Evolutionary conservation across 2,113 vertebrate species (phyloP).

Genomic region (Formicarius rufipectus): DNA sequence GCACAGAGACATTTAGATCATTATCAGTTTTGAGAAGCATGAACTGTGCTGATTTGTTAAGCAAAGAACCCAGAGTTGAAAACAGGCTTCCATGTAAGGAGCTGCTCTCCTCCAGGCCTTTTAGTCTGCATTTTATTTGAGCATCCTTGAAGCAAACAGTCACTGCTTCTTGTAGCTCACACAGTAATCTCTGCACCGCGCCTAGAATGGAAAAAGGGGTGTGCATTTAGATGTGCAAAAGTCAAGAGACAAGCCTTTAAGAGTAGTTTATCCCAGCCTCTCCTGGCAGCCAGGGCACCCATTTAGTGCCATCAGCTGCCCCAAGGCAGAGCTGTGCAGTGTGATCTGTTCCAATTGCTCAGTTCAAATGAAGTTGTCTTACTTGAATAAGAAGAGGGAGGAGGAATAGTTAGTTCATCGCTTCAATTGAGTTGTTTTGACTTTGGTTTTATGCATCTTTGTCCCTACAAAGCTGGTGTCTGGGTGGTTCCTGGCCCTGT

Average conservation of each 20-base stretch:
- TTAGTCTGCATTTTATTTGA: not conserved
- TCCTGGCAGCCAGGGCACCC: not conserved
- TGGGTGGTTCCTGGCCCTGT: not conserved
- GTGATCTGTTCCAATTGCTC: not conserved
- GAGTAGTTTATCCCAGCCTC: not conserved
- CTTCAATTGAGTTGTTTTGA: not conserved
- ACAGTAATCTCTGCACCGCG: not conserved
- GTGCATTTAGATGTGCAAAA: not conserved
- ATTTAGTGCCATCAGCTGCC: not conserved
- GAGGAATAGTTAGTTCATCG: not conserved
- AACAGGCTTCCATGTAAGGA: not conserved
- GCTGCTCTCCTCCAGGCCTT: not conserved
- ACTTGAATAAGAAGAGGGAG: not conserved
- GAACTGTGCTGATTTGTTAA: constrained; percentile 16
- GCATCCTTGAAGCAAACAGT: not conserved
- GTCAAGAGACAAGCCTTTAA: not conserved
- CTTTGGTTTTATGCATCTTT: not conserved
- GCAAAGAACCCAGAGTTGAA: constrained; percentile 38
- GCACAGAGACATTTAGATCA: not conserved
- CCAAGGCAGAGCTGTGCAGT: not conserved
- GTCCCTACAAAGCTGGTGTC: not conserved
- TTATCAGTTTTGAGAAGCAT: constrained; percentile 4
- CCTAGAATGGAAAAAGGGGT: not conserved
- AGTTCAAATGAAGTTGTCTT: not conserved
- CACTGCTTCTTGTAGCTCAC: not conserved